Conservation (phyloP, 2,888 invertebrate species). For the Pogonocherus hispidulus region DNA sequence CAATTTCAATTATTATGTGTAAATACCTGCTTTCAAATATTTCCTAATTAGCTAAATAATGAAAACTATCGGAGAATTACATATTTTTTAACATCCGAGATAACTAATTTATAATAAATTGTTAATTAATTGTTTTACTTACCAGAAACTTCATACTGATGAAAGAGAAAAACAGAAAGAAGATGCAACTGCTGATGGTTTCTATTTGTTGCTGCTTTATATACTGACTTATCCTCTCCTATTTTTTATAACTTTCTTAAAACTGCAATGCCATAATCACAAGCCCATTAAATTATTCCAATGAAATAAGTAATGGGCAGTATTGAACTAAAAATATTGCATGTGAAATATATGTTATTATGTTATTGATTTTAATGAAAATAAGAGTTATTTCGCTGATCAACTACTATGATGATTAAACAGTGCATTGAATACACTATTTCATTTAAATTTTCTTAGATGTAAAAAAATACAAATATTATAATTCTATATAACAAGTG, state of each 20-base stretch:
- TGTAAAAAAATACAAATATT: no score
- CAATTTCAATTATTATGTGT: background rate
- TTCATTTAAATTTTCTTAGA: no score
- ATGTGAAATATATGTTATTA: background rate
- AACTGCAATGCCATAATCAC: conserved; percentile 38
- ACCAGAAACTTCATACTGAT: conserved; percentile 60
- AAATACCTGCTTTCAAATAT: background rate
- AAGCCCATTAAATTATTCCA: conserved; percentile 28
- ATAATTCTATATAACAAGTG: no score
- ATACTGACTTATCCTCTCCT: conserved; percentile 57
- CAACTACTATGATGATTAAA: no score
- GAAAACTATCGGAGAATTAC: background rate
- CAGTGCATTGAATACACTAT: no score
- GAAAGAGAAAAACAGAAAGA: conserved; percentile 41
- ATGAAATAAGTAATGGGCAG: conserved; percentile 13
- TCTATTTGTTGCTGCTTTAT: conserved; percentile 52
- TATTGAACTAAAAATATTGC: conserved; percentile 18
- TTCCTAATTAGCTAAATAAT: background rate
- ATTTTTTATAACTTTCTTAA: conserved; percentile 58
- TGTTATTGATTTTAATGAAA: no score
- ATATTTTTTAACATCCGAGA: background rate
- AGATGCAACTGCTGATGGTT: conserved; percentile 55
- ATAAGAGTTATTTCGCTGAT: no score
- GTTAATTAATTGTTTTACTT: conserved; percentile 33
- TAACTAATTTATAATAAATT: background rate